Percentiles rank a stretch among this genome's conserved stretches.
phyloP scores from a whole-genome alignment of 2,888 invertebrate species.

The Serrognathus titanus region DNA sequence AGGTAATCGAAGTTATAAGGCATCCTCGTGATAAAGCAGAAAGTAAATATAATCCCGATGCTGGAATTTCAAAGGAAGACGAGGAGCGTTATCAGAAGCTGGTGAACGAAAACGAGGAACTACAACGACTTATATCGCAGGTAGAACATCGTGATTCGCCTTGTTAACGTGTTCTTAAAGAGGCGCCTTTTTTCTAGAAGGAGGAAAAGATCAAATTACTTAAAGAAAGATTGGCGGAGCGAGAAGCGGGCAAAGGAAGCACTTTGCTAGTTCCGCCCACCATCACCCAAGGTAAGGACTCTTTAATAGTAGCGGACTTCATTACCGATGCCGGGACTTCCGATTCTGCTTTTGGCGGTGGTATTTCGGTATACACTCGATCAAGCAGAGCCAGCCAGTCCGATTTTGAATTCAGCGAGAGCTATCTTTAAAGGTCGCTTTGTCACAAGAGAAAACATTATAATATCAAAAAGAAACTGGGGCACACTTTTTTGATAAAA shows the following conservation, averaged over 20 bases:
- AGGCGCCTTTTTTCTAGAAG: slow-evolving; percentile 60
- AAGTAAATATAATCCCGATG: slow-evolving; percentile 82
- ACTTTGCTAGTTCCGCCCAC: slow-evolving; percentile 35
- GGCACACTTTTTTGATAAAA: too few relatives aligned
- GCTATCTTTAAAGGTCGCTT: slow-evolving; percentile 63
- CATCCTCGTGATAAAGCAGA: slow-evolving; percentile 87
- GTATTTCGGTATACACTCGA: slow-evolving; percentile 70
- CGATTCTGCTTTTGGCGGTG: slow-evolving; percentile 68
- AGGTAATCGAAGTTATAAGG: slow-evolving; percentile 86
- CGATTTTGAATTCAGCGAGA: slow-evolving; percentile 84
- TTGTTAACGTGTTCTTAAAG: neutral
- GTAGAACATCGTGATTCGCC: slow-evolving; percentile 51
- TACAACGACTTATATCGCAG: slow-evolving; percentile 91
- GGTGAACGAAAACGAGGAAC: slow-evolving; percentile 90
- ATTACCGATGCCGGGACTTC: slow-evolving; percentile 75
- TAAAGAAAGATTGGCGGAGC: slow-evolving; percentile 76
- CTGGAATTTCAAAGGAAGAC: slow-evolving; percentile 81
- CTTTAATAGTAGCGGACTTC: slow-evolving; percentile 70
- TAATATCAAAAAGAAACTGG: too few relatives aligned
- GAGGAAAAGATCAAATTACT: slow-evolving; percentile 83
- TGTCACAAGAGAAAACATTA: too few relatives aligned
- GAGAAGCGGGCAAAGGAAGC: slow-evolving; percentile 60
- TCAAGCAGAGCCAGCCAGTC: slow-evolving; percentile 82
- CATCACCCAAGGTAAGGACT: slow-evolving; percentile 71
- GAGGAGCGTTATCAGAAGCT: slow-evolving; percentile 93